These are phyloP conservation scores for Pseudococcus jackbeardsleyi DNA, from an alignment of 2,888 invertebrate species.

Conservation along the genomic window DNA sequence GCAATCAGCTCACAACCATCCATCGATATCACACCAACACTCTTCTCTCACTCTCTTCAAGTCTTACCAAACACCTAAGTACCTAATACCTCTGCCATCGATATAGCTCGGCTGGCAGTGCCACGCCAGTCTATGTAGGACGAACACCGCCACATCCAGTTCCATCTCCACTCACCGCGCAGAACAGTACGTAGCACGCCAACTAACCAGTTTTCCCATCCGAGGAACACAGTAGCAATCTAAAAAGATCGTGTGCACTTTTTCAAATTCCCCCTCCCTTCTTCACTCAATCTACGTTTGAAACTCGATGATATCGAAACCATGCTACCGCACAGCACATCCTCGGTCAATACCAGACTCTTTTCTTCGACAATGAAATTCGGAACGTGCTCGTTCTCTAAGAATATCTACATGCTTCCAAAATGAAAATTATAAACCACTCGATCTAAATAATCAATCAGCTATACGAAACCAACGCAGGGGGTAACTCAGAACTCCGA, in stretches of 20 bases:
- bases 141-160: neutral
- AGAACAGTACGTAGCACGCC: neutral
- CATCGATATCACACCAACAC: too few species aligned
- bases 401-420: neutral
- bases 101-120: neutral
- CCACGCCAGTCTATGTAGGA: neutral
- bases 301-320: neutral
- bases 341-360: neutral
- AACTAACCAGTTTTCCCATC: neutral
- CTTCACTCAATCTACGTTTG: neutral
- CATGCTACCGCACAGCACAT: neutral
- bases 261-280: neutral
- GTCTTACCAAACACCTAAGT: too few species aligned
- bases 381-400: neutral
- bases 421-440: neutral
- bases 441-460: neutral
- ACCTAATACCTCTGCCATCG: too few species aligned
- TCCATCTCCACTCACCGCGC: neutral
- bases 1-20: too few species aligned
- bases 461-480: neutral
- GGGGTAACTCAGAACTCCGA: neutral
- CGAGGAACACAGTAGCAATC: neutral
- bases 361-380: neutral
- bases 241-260: neutral
- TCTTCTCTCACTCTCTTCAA: too few species aligned